Conservation (phyloP, 2,888 invertebrate species). For the Sepiola atlantica region DNA sequence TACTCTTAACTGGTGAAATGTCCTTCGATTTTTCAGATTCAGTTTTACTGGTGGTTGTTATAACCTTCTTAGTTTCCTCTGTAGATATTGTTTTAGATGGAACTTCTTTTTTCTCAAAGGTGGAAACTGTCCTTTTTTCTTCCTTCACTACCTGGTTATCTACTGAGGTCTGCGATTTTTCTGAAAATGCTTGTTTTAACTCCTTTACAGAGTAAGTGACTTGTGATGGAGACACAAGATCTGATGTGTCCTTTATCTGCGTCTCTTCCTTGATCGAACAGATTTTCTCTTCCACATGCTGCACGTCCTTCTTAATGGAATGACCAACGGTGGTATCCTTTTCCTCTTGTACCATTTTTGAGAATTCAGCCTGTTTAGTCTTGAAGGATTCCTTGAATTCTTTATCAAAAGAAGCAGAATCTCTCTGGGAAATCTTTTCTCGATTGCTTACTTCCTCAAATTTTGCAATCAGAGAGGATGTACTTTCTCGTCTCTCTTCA, state of each 20-base stretch:
- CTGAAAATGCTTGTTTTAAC: background rate
- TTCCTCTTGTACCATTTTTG: background rate
- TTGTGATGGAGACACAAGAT: background rate
- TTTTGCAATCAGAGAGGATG: background rate
- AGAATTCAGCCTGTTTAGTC: background rate
- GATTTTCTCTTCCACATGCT: background rate
- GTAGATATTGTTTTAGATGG: background rate
- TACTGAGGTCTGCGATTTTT: background rate
- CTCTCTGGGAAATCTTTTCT: background rate
- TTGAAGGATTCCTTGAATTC: background rate
- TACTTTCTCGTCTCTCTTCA: conserved; percentile 40
- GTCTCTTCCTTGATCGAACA: background rate
- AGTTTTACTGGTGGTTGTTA: background rate
- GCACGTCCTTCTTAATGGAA: background rate
- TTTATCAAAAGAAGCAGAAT: background rate
- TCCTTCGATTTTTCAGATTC: background rate
- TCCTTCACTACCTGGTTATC: background rate
- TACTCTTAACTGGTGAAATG: background rate
- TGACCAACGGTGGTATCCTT: background rate
- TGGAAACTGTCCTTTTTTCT: background rate
- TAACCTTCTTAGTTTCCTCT: background rate
- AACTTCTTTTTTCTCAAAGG: background rate
- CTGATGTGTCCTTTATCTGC: background rate
- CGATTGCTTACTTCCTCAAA: conserved; percentile 40
- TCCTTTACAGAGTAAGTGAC: conserved; percentile 13